Conservation (phyloP, 2,797 vertebrate genomes). For the Eospalax fontanierii region DNA sequence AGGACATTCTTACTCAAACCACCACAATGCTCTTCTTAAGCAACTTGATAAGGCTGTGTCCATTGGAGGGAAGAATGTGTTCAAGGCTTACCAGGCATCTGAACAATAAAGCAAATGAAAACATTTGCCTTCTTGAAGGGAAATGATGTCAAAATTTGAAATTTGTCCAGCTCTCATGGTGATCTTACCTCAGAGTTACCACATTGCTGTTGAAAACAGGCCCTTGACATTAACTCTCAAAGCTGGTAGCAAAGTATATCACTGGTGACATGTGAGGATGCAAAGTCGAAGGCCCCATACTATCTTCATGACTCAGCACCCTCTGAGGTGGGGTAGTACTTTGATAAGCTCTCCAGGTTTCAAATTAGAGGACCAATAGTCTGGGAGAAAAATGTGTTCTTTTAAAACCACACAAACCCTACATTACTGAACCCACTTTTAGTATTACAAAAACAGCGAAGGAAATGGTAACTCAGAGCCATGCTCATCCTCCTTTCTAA, state of each 20-base stretch:
- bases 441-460: slow-evolving; percentile 1
- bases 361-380: not conserved
- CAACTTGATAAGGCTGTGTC: not conserved
- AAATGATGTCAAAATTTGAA: slow-evolving; percentile 9
- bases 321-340: not conserved
- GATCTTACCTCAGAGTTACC: not conserved
- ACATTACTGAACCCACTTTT: not conserved
- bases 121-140: not conserved
- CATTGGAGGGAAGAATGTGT: not conserved
- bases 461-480: not conserved
- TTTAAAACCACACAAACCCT: not conserved
- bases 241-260: not conserved
- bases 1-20: too few relatives aligned
- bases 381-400: not conserved
- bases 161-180: not conserved
- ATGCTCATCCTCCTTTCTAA: not conserved
- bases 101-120: not conserved
- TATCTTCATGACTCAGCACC: not conserved
- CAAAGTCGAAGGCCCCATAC: not conserved
- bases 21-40: not conserved
- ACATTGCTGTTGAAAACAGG: not conserved
- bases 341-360: not conserved
- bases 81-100: not conserved
- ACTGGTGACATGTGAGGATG: not conserved
- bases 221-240: not conserved